Percentiles rank a stretch among this genome's conserved stretches.
Evolutionary conservation across 2,113 vertebrate species (phyloP).

Genomic region (Sclerurus mexicanus): DNA sequence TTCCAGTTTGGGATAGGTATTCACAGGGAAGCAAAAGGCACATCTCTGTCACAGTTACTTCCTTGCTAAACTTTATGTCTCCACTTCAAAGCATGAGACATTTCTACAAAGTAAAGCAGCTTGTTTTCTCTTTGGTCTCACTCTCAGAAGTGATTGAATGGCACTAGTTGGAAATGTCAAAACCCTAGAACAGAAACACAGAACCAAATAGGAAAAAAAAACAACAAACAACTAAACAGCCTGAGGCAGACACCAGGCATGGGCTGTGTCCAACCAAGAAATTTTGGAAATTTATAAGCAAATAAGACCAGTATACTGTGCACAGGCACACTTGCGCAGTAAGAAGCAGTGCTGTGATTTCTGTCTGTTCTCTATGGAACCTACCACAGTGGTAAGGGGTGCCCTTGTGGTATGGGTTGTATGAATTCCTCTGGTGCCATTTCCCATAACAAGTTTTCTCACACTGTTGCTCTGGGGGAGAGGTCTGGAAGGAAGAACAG

Average conservation of each 20-base stretch:
- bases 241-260: slow-evolving; percentile 22
- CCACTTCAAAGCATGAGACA: not conserved
- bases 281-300: not conserved
- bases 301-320: not conserved
- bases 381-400: rapidly evolving
- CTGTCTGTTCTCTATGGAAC: not conserved
- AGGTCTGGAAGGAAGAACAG: not conserved
- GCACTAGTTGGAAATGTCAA: slow-evolving; percentile 29
- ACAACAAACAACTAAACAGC: not conserved
- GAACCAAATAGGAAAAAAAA: not conserved
- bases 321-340: not conserved
- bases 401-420: not conserved
- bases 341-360: not conserved
- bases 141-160: not conserved
- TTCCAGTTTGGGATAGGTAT: not conserved
- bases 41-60: not conserved
- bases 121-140: not conserved
- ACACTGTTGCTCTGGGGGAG: rapidly evolving
- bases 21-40: not conserved
- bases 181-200: not conserved
- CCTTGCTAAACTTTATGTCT: not conserved
- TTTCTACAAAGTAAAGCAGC: not conserved
- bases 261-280: not conserved
- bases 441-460: not conserved
- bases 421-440: not conserved